Conservation (phyloP, 1,140 invertebrate species). For the Rhyzopertha dominica region DNA sequence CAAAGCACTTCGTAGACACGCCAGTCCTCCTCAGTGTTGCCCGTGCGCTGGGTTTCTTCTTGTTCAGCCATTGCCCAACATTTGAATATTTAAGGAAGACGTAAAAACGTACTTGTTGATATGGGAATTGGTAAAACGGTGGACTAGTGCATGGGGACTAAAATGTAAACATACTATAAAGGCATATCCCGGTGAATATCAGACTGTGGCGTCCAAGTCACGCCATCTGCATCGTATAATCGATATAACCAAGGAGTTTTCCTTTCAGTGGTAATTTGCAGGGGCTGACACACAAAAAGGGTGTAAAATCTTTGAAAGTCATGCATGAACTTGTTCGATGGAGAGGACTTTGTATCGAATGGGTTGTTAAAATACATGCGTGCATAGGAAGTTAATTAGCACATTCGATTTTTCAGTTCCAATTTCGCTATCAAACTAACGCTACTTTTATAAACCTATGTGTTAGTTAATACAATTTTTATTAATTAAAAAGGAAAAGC, state of each 20-base stretch:
- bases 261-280: too few species aligned
- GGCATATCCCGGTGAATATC: constrained; percentile 4
- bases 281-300: too few species aligned
- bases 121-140: background rate
- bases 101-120: background rate
- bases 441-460: too few species aligned
- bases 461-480: too few species aligned
- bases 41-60: constrained; percentile 33
- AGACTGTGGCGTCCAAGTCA: constrained; percentile 4
- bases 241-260: constrained; percentile 24
- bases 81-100: constrained; percentile 12
- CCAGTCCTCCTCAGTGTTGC: constrained; percentile 59
- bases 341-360: too few species aligned
- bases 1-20: constrained; percentile 60
- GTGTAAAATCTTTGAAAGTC: too few species aligned
- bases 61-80: constrained; percentile 13
- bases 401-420: too few species aligned
- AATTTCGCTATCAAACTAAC: too few species aligned
- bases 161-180: background rate
- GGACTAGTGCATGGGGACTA: background rate
- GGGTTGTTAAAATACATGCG: too few species aligned
- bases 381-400: too few species aligned
- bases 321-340: too few species aligned
- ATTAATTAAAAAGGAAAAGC: too few species aligned
- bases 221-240: constrained; percentile 28